These are phyloP conservation scores for Enoplosus armatus DNA, from an alignment of 2,797 vertebrate genomes.

Conservation along the genomic window DNA sequence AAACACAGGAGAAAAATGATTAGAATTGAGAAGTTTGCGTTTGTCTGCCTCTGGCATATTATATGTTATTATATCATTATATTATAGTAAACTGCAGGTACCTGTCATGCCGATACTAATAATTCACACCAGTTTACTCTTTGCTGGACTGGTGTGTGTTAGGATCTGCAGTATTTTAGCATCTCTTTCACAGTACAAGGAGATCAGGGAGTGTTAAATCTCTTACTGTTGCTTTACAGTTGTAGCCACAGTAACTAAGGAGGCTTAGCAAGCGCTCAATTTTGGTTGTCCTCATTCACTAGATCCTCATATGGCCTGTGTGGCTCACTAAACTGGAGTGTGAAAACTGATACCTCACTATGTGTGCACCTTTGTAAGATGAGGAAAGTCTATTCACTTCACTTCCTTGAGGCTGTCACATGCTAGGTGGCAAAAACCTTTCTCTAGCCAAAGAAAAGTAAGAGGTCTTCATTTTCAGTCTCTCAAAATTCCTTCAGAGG, in stretches of 20 bases:
- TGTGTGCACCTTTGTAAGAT: neutral
- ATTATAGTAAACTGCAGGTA: too few species aligned
- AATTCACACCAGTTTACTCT: too few species aligned
- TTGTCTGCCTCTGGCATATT: too few species aligned
- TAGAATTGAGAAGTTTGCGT: too few species aligned
- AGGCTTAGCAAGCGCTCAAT: neutral
- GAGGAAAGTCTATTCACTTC: slow-evolving; percentile 10
- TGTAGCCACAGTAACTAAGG: neutral
- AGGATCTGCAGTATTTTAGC: too few species aligned
- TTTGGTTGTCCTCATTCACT: neutral
- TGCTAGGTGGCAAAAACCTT: neutral
- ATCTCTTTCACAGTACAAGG: too few species aligned
- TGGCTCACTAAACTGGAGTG: neutral
- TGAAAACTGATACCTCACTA: slow-evolving; percentile 24
- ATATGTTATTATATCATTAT: too few species aligned
- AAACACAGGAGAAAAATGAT: too few species aligned
- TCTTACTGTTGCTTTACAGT: neutral
- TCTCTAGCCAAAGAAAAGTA: neutral
- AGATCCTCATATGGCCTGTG: slow-evolving; percentile 8
- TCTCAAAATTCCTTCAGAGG: neutral
- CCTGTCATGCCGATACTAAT: too few species aligned
- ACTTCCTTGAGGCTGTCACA: slow-evolving; percentile 8
- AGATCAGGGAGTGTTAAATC: too few species aligned
- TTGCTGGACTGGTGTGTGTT: too few species aligned
- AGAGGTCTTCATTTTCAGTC: neutral